Base-by-base conservation (phyloP, 1,140 invertebrate genomes). In the Lepidurus arcticus region DNA sequence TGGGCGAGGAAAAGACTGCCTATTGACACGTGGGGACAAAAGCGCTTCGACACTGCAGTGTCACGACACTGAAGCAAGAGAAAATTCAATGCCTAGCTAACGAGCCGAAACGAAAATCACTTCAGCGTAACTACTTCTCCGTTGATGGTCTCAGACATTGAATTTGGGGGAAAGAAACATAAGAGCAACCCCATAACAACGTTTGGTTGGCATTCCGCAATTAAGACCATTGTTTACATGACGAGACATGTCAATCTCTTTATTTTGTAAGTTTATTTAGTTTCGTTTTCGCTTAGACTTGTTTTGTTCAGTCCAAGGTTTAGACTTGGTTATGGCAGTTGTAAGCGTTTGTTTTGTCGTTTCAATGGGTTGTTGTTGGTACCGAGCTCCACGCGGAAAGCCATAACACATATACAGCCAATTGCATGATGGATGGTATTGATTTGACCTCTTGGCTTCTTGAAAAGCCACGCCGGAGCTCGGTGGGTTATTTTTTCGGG, bases 61-160 rank as follows among this genome's bases (percentile, higher is more conserved):
- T 34, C 34, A 34, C 34, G 34, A 34, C 34, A 34, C 34, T 34
- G 34, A 34, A 34, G 34, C 4, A 1, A 65, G 53, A 7, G 16
- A 65, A 65, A 65, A 65, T 65, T 65, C 53, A 65, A 65, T 65
- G 53, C 53, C 53, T 5, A 65, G 16, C 53, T 65, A 65, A 65
- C 53, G 53, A 65, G 53, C 16, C 53, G n/a, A 65, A 65, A 9
- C 53, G 53, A 10, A 65, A 65, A 65, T 65, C n/a, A 21, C 4
- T 65, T 65, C 21, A 65, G 9, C 53, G 16, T 9, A 65, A 65
- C 13, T 65, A 13, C 53, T 65, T 21, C 16, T 9, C 53, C 6
- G 16, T 65, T 9, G 53, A 9, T 65, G 53, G 53, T 9, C 21
- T 16, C 13, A n/a, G 2, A 10, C 16, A n/a, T 8, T 1, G 53